Base-by-base conservation (phyloP, 2,888 invertebrate species). In the Shargacucullia verbasci region DNA sequence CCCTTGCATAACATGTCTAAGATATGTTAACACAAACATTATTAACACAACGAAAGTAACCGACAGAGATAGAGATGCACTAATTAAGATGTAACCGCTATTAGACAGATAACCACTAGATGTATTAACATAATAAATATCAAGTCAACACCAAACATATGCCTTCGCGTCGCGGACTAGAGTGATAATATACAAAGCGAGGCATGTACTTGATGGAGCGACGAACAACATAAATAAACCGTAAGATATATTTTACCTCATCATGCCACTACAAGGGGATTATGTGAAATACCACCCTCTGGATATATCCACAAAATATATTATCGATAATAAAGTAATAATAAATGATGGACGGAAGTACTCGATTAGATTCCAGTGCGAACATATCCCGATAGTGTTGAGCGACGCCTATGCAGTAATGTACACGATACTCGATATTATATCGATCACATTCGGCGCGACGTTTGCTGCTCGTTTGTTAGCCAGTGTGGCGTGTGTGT, bases 221-320 rank as follows among this genome's bases (percentile, higher is more conserved):
- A 70, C 72, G 70, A 65, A 81, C 81, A 81, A 83, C 81, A 83
- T 72, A 70, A 50, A 79, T 66, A 74, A 77, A 84, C 83, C 84
- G 80, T 70, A 29, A 29, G 7, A 29, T 29, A 27, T 27, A 79
- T 75, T 78, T 81, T 75, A 81, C 82, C 84, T 81, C 80, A 78
- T 78, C 91, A 92, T 92, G 92, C 92, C 87, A 88, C 92, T 91
- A 92, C 91, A 82, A 83, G 83, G 86, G 86, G 86, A 85, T 83
- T 81, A 76, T 80, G 82, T 81, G 91, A 91, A 91, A 91, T 90
- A 92, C 91, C 92, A 92, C 91, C 92, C 89, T 86, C 85, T 66
- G 84, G 78, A 83, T 81, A 78, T 74, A 62, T 64, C 59, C 54
- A 59, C 39, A 35, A 64, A 53, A 50, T 45, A 59, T 46, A 34